Evolutionary conservation across 2,797 vertebrate genomes (phyloP), one percentile per base, ranked within the genome.

Genomic region (Vespertilio murinus): DNA sequence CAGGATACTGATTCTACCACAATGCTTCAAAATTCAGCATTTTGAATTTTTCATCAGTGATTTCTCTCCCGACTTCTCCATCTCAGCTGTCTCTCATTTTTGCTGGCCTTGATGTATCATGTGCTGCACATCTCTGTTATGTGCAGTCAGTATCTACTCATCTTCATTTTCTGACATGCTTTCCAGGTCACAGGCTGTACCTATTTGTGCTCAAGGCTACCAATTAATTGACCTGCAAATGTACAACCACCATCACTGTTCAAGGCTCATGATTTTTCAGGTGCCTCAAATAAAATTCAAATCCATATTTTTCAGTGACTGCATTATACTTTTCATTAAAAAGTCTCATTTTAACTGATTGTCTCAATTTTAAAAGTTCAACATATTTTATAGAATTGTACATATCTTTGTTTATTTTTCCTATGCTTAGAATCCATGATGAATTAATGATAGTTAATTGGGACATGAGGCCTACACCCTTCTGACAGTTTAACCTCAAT

Each of bases 291-390:
- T 40, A 78, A 89, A 95, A 54, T 22, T 28, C 3, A 3, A 89
- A 56, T 25, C 67, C 47, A 75, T 77, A 77, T 35, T 77, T 91
- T 92, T 71, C 61, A 80, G 25, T n/a, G 38, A 8, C 8, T 56
- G 2, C 1, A 11, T 56, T 3, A 65, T 42, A 54, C 0, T 40
- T 90, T 56, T 77, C 30, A 78, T 85, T 30, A 11, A 89, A 73
- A 94, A 38, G 5, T 18, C 45, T 56, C 23, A 45, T 75, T 95
- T 90, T 47, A 42, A 30, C 25, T 13, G 20, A 64, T 45, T 6
- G 5, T 64, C 25, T 88, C 54, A 22, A 83, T 84, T 61, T 93
- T 91, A 23, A 85, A 80, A 93, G 56, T 33, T 80, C 22, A 35
- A 4, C 14, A 28, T 9, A 78, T 71, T 94, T 86, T 82, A 88